Base-by-base conservation (phyloP, 2,113 vertebrate genomes). In the Nipponia nippon region DNA sequence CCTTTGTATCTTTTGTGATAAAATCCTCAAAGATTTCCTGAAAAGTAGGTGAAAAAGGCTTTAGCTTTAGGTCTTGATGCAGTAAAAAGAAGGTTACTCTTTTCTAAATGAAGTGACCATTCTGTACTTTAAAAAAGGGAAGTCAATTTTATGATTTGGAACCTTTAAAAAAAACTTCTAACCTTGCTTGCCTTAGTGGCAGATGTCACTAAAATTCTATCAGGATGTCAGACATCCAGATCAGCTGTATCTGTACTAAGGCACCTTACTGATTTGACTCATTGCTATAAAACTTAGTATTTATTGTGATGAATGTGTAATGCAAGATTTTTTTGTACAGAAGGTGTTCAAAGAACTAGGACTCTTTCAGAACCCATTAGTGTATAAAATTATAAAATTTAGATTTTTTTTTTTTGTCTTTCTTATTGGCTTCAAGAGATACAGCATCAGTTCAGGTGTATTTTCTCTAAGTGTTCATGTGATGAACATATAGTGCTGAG, bases 11-110 rank as follows among this genome's bases (percentile, higher is more conserved):
- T 91, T 89, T 80, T 98, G 97, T 90, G 36, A 98, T 92, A 98
- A 98, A 90, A 75, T 44, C 21, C 53, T 94, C 62, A 95, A 98
- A 97, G 97, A 67, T 63, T 97, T 97, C 6, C 75, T 95, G 29
- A 69, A 97, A 96, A 53, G 97, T 97, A 73, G 90, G 97, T 44
- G 98, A 98, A 92, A 96, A 95, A 55, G 17, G 1, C 91, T 62
- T 71, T 98, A 97, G 32, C 96, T 98, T 98, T 89, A 95, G 79
- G 7, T 58, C 26, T 80, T 38, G 36, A 42, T 90, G 36, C 34
- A 72, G 47, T 77, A 81, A 30, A 7, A 11, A 66, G 18, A 16
- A 55, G 2, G 4, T 11, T 89, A 26, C 11, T 56, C 16, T 38
- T 52, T 84, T 42, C 70, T 58, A 22, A 36, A 30, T 59, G 26